These are phyloP conservation scores for Ashinkailepas kermadecensis DNA, from an alignment of 2,888 invertebrate species.

Conservation along the genomic window DNA sequence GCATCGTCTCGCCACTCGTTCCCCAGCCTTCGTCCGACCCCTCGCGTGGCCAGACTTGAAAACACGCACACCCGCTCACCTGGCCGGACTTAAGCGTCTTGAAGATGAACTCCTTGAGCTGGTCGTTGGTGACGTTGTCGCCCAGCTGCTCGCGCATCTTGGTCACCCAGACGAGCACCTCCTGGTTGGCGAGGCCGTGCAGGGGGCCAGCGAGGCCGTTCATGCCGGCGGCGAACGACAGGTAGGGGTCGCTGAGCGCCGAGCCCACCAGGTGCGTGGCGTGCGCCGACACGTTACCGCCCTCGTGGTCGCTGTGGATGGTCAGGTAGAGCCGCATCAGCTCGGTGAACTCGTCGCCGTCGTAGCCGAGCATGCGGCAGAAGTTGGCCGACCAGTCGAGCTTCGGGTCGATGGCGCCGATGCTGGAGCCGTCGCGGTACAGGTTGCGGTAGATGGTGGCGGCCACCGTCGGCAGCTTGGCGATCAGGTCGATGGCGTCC, in stretches of 20 bases:
- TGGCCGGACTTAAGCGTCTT: conserved; percentile 91
- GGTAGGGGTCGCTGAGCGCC: conserved; percentile 86
- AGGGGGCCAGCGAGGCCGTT: conserved; percentile 92
- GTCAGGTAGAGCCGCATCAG: conserved; percentile 87
- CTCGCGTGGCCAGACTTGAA: too few species aligned
- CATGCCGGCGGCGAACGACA: conserved; percentile 86
- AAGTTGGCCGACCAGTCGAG: conserved; percentile 94
- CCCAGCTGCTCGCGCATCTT: conserved; percentile 81
- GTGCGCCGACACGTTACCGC: conserved; percentile 93
- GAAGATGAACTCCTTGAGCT: conserved; percentile 94
- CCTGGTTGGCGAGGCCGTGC: conserved; percentile 93
- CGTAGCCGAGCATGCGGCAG: conserved; percentile 80
- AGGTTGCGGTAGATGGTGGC: conserved; percentile 89
- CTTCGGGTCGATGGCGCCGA: conserved; percentile 77
- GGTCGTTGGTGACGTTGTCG: conserved; percentile 75
- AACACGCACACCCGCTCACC: conserved; percentile 37
- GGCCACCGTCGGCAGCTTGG: conserved; percentile 86
- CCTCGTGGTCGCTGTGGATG: conserved; percentile 92
- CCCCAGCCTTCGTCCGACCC: too few species aligned
- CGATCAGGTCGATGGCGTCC: conserved; percentile 90
- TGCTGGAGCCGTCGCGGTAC: conserved; percentile 72
- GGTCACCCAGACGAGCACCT: conserved; percentile 82
- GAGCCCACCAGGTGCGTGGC: conserved; percentile 89
- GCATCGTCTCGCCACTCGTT: too few species aligned
- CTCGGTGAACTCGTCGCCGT: conserved; percentile 70